Percentiles rank a stretch among this genome's conserved stretches.
Evolutionary conservation across 2,888 invertebrate genomes (phyloP).

Genomic region (Dicranocentrus wangi): DNA sequence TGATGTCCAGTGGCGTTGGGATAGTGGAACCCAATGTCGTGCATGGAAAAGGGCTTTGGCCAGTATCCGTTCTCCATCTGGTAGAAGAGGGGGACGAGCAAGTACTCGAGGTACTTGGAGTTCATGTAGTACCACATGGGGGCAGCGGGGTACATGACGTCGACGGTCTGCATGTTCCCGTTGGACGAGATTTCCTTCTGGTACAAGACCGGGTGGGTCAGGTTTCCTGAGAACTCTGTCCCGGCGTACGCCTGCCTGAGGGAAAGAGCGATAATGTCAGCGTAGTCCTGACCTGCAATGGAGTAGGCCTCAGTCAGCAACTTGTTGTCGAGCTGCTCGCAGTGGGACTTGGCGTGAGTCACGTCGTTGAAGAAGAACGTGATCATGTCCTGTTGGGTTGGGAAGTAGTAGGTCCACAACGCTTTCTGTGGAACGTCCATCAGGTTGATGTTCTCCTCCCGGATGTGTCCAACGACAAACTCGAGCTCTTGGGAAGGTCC

Average conservation of each 20-base stretch:
- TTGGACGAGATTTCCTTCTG: slow-evolving; percentile 68
- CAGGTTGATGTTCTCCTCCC: slow-evolving; percentile 65
- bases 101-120: slow-evolving; percentile 46
- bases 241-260: slow-evolving; percentile 67
- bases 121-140: slow-evolving; percentile 56
- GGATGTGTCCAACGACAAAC: slow-evolving; percentile 66
- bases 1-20: slow-evolving; percentile 68
- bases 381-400: slow-evolving; percentile 48
- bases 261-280: slow-evolving; percentile 66
- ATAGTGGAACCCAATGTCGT: slow-evolving; percentile 68
- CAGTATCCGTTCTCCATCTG: slow-evolving; percentile 69
- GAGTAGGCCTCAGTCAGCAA: slow-evolving; percentile 62
- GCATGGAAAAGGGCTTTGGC: slow-evolving; percentile 61
- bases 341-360: slow-evolving; percentile 10
- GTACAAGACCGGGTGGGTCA: slow-evolving; percentile 58
- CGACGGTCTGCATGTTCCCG: slow-evolving; percentile 68
- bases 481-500: slow-evolving; percentile 31
- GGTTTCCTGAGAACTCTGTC: slow-evolving; percentile 66
- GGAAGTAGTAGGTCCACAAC: slow-evolving; percentile 65
- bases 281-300: slow-evolving; percentile 65
- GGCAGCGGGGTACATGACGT: slow-evolving; percentile 68
- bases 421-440: slow-evolving; percentile 55
- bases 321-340: slow-evolving; percentile 60
- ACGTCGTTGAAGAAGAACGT: slow-evolving; percentile 64
- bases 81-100: slow-evolving; percentile 67